Evolutionary conservation across 1,140 invertebrate species (phyloP).

Genomic region (Neodiprion lecontei): DNA sequence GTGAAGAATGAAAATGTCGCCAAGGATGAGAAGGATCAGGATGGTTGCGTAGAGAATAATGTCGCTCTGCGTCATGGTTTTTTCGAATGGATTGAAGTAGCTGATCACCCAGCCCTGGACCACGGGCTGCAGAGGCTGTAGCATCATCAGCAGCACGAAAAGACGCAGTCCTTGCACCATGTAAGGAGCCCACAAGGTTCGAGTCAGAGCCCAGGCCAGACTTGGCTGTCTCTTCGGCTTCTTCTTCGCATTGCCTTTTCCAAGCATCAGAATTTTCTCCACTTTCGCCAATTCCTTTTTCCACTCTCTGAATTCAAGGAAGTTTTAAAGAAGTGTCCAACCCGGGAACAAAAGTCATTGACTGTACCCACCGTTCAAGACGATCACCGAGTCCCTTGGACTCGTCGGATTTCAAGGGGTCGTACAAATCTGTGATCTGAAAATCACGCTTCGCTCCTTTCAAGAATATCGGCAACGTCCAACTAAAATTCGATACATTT

Average conservation of each 20-base stretch:
- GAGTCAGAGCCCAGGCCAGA: conserved; percentile 55
- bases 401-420: conserved; percentile 57
- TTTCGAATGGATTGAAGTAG: conserved; percentile 55
- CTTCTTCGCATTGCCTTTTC: conserved; percentile 39
- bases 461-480: conserved; percentile 60
- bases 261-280: conserved; percentile 44
- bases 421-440: conserved; percentile 63
- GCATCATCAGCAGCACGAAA: conserved; percentile 42
- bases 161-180: conserved; percentile 52
- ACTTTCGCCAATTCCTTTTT: conserved; percentile 53
- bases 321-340: too few relatives aligned
- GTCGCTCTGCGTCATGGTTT: conserved; percentile 37
- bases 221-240: conserved; percentile 47
- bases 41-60: conserved; percentile 52
- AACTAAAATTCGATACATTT: conserved; percentile 37
- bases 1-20: conserved; percentile 52
- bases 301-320: conserved; percentile 56
- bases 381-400: conserved; percentile 55
- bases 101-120: conserved; percentile 63
- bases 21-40: conserved; percentile 45
- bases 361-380: conserved; percentile 57
- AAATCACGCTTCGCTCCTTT: conserved; percentile 62
- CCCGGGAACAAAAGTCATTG: too few relatives aligned
- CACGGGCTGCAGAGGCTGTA: conserved; percentile 58
- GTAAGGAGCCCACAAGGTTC: conserved; percentile 57